Percentiles rank a stretch among this genome's conserved stretches.
Conservation (phyloP, 2,797 vertebrate species). For the Craterocephalus amniculus region DNA sequence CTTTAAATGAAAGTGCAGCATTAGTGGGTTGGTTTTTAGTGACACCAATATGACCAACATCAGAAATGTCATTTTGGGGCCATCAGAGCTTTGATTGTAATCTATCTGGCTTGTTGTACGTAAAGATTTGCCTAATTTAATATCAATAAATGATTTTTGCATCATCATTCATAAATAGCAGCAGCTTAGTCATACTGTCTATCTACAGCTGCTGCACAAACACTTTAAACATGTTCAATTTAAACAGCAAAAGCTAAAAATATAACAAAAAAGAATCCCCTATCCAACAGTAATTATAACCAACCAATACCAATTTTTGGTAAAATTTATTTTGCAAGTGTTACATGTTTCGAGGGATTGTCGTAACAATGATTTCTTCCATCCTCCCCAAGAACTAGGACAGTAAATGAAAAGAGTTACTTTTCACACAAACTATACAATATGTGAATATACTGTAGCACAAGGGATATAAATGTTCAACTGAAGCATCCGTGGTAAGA, state of each 20-base stretch:
- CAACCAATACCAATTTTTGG: constrained; percentile 45
- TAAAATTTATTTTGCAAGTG: constrained; percentile 75
- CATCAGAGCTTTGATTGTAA: background rate
- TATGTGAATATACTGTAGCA: constrained; percentile 67
- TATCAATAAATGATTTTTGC: background rate
- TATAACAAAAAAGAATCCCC: background rate
- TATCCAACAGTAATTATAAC: background rate
- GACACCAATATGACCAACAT: background rate
- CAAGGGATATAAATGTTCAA: constrained; percentile 63
- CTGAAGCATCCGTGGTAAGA: constrained; percentile 46
- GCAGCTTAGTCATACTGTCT: background rate
- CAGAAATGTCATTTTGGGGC: background rate
- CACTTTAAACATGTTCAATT: background rate
- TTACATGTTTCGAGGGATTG: constrained; percentile 71
- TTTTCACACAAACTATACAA: constrained; percentile 75
- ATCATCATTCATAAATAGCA: background rate
- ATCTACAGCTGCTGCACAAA: background rate
- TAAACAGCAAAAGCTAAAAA: background rate
- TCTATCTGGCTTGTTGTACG: too few relatives aligned
- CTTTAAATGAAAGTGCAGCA: background rate
- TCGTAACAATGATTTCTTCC: constrained; percentile 63
- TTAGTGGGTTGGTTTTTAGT: background rate
- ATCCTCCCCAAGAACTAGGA: constrained; percentile 41
- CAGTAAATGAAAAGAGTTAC: constrained; percentile 51
- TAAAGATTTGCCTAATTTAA: background rate